Conservation (phyloP, 1,140 invertebrate genomes). For the Drosophila nebulosa region DNA sequence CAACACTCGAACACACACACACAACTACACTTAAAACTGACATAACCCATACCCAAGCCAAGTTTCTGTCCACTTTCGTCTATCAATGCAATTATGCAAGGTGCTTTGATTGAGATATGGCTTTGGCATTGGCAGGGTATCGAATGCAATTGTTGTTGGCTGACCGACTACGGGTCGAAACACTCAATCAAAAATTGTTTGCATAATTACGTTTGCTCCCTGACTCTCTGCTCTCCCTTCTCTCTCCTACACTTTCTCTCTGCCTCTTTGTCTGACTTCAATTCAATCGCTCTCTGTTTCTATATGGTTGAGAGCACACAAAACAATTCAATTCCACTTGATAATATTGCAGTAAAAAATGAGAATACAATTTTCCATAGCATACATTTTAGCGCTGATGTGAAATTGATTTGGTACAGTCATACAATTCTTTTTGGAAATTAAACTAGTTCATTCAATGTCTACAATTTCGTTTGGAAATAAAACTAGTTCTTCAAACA, state of each 20-base stretch:
- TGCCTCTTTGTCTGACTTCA: not conserved
- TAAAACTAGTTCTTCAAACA: no score
- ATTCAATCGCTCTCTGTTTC: not conserved
- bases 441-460: not conserved
- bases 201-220: not conserved
- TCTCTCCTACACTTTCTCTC: not conserved
- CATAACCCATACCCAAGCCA: not conserved
- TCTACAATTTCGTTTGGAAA: no score
- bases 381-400: not conserved
- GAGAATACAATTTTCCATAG: not conserved
- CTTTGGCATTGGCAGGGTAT: not conserved
- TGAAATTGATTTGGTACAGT: not conserved
- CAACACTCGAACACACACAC: no score
- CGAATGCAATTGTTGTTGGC: not conserved
- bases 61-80: not conserved
- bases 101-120: conserved; percentile 4
- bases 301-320: not conserved
- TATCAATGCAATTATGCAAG: conserved; percentile 2
- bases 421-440: not conserved
- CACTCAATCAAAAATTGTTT: conserved; percentile 13
- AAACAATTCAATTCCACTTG: not conserved
- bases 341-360: not conserved
- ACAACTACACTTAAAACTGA: not conserved
- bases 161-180: conserved; percentile 2
- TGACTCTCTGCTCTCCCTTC: not conserved